Percentiles rank a stretch among this genome's conserved stretches.
phyloP scores from a whole-genome alignment of 2,888 invertebrate genomes.

The Cheilosia urbana region DNA sequence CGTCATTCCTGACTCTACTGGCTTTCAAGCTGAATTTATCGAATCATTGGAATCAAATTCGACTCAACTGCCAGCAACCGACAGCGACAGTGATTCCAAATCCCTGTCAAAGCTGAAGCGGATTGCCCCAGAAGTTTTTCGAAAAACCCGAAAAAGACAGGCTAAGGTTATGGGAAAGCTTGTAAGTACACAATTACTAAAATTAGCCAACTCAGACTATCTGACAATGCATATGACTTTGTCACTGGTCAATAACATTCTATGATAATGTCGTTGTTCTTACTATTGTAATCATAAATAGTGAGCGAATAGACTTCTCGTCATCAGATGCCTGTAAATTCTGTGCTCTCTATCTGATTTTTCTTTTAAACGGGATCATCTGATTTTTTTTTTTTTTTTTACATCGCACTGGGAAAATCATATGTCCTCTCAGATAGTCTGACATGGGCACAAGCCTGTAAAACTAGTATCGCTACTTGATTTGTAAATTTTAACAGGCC shows the following conservation, averaged over 20 bases:
- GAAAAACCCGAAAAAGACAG: background rate
- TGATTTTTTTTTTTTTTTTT: background rate
- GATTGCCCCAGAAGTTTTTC: background rate
- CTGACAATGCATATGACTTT: background rate
- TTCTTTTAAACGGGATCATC: background rate
- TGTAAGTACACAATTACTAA: background rate
- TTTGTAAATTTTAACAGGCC: constrained; percentile 6
- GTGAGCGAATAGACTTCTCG: too few species aligned
- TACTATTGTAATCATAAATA: too few species aligned
- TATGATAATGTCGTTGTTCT: too few species aligned
- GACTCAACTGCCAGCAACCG: background rate
- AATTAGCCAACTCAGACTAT: background rate
- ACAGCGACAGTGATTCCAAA: constrained; percentile 20
- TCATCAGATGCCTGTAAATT: background rate
- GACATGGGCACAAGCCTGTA: background rate
- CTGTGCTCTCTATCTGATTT: background rate
- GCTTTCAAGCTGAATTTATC: background rate
- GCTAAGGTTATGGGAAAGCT: background rate
- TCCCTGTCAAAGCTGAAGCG: background rate
- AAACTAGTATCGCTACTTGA: background rate
- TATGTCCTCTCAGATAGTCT: background rate
- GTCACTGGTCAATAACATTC: too few species aligned
- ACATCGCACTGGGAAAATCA: background rate
- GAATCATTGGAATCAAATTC: constrained; percentile 25
- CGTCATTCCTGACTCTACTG: background rate